Evolutionary conservation across 2,113 vertebrate genomes (phyloP), one percentile per base, ranked within the genome.

Genomic region (Hucho hucho): DNA sequence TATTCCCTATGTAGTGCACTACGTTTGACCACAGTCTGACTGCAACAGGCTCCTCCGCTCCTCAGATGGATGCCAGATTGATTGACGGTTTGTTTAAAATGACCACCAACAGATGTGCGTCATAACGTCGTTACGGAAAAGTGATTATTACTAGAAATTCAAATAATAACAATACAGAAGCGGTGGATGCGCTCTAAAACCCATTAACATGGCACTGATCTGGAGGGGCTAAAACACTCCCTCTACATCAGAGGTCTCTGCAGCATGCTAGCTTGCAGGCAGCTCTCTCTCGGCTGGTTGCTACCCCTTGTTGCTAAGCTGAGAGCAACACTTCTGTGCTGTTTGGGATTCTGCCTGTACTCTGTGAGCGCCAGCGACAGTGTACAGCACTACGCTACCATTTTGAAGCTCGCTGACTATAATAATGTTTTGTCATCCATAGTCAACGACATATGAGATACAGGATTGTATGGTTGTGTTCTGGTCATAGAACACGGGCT

Each of bases 251-350:
- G 86, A 88, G 86, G 84, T 89, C 81, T 87, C 83, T 83, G 84
- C 76, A 86, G 80, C 80, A 49, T 64, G 79, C 83, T 85, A 84
- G 73, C 80, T 85, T 83, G 70, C 75, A 83, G 73, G 22, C 61
- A 24, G 25, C 61, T 25, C 61, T 4, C 79, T 84, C 79, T 78
- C 67, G 63, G 80, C 83, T 83, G 83, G 87, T 89, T 91, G 86
- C 85, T 83, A 87, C 75, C 82, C 82, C 85, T 87, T 84, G 86
- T 89, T 87, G 88, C 89, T 87, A 88, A 88, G 85, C 86, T 83
- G 83, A 87, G 84, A 83, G 75, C 84, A 86, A 77, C 83, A 81
- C 81, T 81, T 83, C 81, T 86, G 69, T 78, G 71, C 75, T 81
- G 77, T 75, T 90, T 87, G 79, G 74, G 77, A 83, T 80, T 65